Evolutionary conservation across 23 tunicate species (phyloP).

Genomic region (Botrylloides violaceus): DNA sequence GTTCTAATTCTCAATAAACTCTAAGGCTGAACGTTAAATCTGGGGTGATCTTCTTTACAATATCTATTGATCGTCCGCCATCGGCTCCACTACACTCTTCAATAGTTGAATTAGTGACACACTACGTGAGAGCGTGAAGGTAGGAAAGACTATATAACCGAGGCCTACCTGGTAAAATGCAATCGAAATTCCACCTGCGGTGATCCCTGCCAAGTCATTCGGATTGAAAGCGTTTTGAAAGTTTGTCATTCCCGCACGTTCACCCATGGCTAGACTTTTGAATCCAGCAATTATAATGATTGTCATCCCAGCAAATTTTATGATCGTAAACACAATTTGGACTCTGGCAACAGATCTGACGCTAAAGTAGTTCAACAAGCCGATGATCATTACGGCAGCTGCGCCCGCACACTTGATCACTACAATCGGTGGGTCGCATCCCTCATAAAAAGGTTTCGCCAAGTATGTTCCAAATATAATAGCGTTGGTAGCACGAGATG

Average conservation of each 20-base stretch:
- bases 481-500: conserved; percentile 13
- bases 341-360: conserved; percentile 31
- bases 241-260: conserved; percentile 33
- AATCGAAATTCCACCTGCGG: conserved; percentile 7
- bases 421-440: conserved; percentile 28
- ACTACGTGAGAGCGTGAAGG: too few species aligned
- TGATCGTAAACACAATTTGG: conserved; percentile 35
- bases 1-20: too few species aligned
- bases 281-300: conserved; percentile 42
- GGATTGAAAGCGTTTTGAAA: conserved; percentile 37
- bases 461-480: conserved; percentile 49
- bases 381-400: background rate
- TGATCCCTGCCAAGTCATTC: conserved; percentile 11
- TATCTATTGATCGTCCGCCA: too few species aligned
- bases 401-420: conserved; percentile 32
- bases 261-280: conserved; percentile 18
- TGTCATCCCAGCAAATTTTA: conserved; percentile 39
- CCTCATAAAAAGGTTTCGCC: conserved; percentile 26
- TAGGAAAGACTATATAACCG: too few species aligned
- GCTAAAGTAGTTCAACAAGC: conserved; percentile 34
- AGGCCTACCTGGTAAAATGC: conserved; percentile 15
- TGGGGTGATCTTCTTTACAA: too few species aligned
- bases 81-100: too few species aligned
- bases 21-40: too few species aligned
- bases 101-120: too few species aligned